A percentile compares a stretch with the other conserved stretches of the same genome.
Conservation (phyloP, 2,888 invertebrate genomes). For the Alviniconcha strummeri region DNA sequence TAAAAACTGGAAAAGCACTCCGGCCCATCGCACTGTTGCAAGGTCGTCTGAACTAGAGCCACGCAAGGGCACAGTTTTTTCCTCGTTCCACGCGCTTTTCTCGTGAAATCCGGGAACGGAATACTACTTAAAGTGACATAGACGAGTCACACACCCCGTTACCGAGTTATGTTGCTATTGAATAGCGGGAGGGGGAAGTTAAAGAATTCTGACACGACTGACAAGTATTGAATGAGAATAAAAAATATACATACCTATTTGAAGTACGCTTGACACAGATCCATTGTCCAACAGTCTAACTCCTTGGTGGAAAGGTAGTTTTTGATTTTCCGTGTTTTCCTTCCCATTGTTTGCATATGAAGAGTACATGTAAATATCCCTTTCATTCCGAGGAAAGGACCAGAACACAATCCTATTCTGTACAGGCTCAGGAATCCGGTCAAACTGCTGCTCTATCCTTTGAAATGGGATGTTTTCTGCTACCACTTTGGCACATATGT, state of each 20-base stretch:
- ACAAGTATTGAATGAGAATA: background rate
- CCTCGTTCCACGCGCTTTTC: background rate
- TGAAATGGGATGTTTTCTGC: constrained; percentile 90
- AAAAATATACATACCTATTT: constrained; percentile 84
- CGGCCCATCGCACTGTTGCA: background rate
- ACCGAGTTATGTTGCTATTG: constrained; percentile 31
- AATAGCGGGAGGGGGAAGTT: background rate
- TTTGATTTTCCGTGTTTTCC: constrained; percentile 81
- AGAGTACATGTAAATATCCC: constrained; percentile 93
- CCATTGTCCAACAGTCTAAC: constrained; percentile 87
- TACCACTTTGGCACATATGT: constrained; percentile 88
- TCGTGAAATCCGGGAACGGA: background rate
- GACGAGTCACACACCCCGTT: constrained; percentile 35
- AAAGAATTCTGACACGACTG: background rate
- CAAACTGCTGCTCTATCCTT: constrained; percentile 89
- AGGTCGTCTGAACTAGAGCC: background rate
- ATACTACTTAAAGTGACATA: background rate
- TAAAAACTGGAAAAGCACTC: constrained; percentile 17
- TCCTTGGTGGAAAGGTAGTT: constrained; percentile 90
- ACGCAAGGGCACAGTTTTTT: background rate
- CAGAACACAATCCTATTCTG: constrained; percentile 90
- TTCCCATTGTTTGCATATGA: constrained; percentile 79
- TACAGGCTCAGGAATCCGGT: constrained; percentile 91
- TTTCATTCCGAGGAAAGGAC: constrained; percentile 91
- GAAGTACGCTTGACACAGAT: constrained; percentile 88